These are phyloP conservation scores for Charadrius vociferus DNA, from an alignment of 2,113 vertebrate species.

Conservation along the genomic window DNA sequence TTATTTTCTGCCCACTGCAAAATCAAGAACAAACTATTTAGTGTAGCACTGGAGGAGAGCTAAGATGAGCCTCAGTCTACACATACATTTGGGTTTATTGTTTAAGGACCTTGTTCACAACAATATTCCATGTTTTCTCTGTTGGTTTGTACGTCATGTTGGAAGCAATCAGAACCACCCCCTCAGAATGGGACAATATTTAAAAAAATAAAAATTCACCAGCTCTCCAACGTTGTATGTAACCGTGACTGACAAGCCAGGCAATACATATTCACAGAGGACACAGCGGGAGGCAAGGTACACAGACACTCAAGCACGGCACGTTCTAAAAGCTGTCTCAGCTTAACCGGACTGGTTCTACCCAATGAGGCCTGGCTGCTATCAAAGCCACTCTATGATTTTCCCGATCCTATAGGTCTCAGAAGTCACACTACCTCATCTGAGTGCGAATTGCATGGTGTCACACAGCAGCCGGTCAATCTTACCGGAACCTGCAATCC, in stretches of 20 bases:
- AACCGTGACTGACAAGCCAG: not conserved
- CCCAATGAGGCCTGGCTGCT: not conserved
- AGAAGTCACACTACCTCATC: no score
- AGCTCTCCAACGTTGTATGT: not conserved
- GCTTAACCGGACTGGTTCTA: accelerated
- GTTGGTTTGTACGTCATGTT: not conserved
- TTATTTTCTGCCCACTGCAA: not conserved
- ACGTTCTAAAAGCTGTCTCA: not conserved
- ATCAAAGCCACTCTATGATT: not conserved
- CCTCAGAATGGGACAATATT: not conserved
- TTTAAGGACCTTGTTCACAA: not conserved
- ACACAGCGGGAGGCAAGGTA: not conserved
- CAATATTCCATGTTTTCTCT: not conserved
- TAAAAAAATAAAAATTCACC: not conserved
- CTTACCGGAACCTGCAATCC: not conserved
- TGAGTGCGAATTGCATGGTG: not conserved
- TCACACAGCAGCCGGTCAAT: not conserved
- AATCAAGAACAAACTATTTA: not conserved
- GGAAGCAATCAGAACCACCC: not conserved
- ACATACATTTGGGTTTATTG: not conserved
- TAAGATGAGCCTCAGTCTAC: not conserved
- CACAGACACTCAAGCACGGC: not conserved
- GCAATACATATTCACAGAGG: not conserved
- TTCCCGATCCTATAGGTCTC: not conserved
- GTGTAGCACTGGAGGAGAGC: not conserved